Conservation (phyloP, 2,888 invertebrate genomes). For the Acrocera orbiculus region DNA sequence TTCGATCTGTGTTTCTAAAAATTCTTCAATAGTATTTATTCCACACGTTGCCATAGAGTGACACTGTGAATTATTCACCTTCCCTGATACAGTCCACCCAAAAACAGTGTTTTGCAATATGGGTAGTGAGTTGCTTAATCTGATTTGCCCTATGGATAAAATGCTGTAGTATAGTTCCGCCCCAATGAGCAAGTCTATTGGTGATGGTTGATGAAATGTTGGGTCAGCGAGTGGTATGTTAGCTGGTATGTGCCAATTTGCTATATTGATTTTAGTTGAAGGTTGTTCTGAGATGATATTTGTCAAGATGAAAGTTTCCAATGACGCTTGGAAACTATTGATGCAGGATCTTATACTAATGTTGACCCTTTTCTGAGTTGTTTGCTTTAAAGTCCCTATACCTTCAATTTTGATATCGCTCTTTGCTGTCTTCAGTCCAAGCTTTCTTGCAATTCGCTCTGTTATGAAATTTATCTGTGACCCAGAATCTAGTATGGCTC, state of each 20-base stretch:
- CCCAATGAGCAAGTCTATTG: not conserved
- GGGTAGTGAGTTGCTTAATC: not conserved
- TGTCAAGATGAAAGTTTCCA: not conserved
- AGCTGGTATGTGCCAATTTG: not conserved
- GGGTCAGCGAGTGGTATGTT: not conserved
- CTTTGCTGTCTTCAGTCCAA: not conserved
- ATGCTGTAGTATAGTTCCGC: not conserved
- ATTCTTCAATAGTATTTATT: not conserved
- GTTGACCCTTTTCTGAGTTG: not conserved
- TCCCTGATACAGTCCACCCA: not conserved
- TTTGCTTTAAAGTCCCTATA: too few relatives aligned
- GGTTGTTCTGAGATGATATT: not conserved
- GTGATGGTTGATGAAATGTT: not conserved
- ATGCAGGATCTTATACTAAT: not conserved
- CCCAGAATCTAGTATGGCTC: not conserved
- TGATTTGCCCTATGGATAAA: not conserved
- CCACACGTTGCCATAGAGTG: not conserved
- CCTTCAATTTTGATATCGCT: not conserved
- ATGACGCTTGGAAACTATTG: not conserved
- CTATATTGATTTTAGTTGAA: not conserved
- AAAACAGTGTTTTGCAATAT: not conserved
- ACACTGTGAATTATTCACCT: not conserved
- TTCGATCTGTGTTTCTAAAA: not conserved
- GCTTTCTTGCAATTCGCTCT: not conserved
- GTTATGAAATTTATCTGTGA: conserved; percentile 1